Conservation (phyloP, 2,797 vertebrate species). For the Hypotaenidia philippensis region DNA sequence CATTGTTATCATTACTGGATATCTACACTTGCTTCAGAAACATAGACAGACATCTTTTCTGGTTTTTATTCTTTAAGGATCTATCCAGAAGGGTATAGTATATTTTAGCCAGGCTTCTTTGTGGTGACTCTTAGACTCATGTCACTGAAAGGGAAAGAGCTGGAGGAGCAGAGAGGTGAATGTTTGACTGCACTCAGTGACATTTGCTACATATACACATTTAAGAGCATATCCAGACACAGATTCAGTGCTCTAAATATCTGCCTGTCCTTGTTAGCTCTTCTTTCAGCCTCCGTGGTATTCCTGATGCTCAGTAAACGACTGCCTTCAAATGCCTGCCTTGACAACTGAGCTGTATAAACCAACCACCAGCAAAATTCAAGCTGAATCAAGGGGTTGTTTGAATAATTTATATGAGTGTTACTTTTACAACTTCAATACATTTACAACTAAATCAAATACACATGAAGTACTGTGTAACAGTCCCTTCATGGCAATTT, state of each 20-base stretch:
- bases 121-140: neutral
- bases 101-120: neutral
- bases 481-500: slow-evolving; percentile 16
- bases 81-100: neutral
- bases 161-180: neutral
- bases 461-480: neutral
- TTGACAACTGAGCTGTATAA: slow-evolving; percentile 37
- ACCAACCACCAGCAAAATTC: slow-evolving; percentile 8
- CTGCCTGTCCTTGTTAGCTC: slow-evolving; percentile 48
- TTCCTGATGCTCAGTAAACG: slow-evolving; percentile 25
- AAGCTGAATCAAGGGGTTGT: slow-evolving; percentile 49
- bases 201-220: neutral
- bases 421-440: slow-evolving; percentile 67
- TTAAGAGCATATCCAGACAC: slow-evolving; percentile 19
- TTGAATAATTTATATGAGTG: slow-evolving; percentile 65
- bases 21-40: neutral
- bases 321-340: neutral
- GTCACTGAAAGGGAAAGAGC: neutral
- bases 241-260: slow-evolving; percentile 62
- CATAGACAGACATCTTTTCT: neutral
- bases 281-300: slow-evolving; percentile 2
- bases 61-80: neutral
- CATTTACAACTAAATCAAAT: slow-evolving; percentile 48
- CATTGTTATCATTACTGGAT: neutral
- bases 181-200: slow-evolving; percentile 8